phyloP scores from a whole-genome alignment of 2,797 vertebrate genomes.

The Hemibagrus guttatus region DNA sequence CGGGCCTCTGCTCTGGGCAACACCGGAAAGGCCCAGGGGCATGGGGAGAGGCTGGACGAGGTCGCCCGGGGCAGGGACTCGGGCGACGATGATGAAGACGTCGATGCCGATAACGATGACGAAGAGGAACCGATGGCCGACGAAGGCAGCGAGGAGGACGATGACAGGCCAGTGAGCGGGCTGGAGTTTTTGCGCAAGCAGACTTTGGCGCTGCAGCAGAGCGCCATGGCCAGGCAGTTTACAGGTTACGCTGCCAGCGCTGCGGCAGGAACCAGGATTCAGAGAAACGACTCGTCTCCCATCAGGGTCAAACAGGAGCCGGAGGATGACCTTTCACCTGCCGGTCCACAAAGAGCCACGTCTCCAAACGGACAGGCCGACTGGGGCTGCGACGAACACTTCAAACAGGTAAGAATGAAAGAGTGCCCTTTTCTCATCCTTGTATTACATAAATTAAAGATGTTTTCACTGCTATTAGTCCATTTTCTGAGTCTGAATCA shows the following conservation, averaged over 20 bases:
- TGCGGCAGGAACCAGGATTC: slow-evolving; percentile 56
- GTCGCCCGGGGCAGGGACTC: slow-evolving; percentile 67
- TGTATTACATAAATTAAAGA: neutral
- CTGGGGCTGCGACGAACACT: slow-evolving; percentile 87
- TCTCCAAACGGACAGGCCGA: slow-evolving; percentile 78
- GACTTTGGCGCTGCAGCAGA: slow-evolving; percentile 77
- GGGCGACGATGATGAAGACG: slow-evolving; percentile 65
- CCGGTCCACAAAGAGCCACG: slow-evolving; percentile 67
- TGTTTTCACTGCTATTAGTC: neutral
- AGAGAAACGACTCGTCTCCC: slow-evolving; percentile 67
- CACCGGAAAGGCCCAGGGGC: slow-evolving; percentile 64
- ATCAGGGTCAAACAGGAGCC: slow-evolving; percentile 79
- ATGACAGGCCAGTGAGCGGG: slow-evolving; percentile 66
- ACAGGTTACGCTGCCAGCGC: slow-evolving; percentile 57
- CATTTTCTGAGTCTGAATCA: neutral
- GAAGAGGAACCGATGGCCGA: slow-evolving; percentile 80
- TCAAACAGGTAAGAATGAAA: slow-evolving; percentile 85
- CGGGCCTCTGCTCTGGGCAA: slow-evolving; percentile 74
- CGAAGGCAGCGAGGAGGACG: slow-evolving; percentile 77
- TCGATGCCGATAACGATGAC: slow-evolving; percentile 63
- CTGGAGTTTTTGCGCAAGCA: slow-evolving; percentile 81
- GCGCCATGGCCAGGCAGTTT: slow-evolving; percentile 61
- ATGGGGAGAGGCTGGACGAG: slow-evolving; percentile 79
- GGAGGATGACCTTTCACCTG: slow-evolving; percentile 79
- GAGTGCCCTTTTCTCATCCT: neutral